phyloP scores from a whole-genome alignment of 2,888 invertebrate species.

The Luperina nickerlii region DNA sequence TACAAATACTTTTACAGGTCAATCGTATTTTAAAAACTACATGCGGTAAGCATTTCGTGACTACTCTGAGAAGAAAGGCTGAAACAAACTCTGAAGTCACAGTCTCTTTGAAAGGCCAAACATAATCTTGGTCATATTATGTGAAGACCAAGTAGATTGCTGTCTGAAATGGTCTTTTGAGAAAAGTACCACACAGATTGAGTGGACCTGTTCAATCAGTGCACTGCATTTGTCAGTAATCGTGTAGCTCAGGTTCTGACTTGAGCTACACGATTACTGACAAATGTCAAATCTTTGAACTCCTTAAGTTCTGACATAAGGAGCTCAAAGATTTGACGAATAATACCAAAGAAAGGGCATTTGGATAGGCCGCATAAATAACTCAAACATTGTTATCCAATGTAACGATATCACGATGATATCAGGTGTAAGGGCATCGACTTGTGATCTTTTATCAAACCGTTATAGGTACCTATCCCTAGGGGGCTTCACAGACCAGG shows the following conservation, averaged over 20 bases:
- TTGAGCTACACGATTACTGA: no score
- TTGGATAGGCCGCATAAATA: not conserved
- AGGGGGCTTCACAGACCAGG: not conserved
- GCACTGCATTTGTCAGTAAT: no score
- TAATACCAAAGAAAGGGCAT: no score
- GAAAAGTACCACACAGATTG: not conserved
- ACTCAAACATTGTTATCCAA: not conserved
- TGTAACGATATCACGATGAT: not conserved
- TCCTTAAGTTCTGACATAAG: no score
- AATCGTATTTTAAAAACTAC: not conserved
- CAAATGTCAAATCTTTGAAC: no score
- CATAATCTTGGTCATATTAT: no score
- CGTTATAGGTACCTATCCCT: not conserved
- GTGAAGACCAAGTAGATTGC: no score
- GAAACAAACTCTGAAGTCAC: not conserved
- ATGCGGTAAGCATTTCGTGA: not conserved
- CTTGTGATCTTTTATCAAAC: not conserved
- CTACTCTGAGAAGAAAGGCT: not conserved
- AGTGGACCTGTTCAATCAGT: no score
- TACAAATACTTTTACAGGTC: not conserved
- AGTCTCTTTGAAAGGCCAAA: not conserved
- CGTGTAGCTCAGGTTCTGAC: no score
- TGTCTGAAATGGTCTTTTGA: not conserved
- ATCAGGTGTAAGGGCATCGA: not conserved
- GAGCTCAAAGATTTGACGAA: no score